A percentile compares a stretch with the other conserved stretches of the same genome.
Evolutionary conservation across 2,797 vertebrate genomes (phyloP).

Genomic region (Micrastur ruficollis): DNA sequence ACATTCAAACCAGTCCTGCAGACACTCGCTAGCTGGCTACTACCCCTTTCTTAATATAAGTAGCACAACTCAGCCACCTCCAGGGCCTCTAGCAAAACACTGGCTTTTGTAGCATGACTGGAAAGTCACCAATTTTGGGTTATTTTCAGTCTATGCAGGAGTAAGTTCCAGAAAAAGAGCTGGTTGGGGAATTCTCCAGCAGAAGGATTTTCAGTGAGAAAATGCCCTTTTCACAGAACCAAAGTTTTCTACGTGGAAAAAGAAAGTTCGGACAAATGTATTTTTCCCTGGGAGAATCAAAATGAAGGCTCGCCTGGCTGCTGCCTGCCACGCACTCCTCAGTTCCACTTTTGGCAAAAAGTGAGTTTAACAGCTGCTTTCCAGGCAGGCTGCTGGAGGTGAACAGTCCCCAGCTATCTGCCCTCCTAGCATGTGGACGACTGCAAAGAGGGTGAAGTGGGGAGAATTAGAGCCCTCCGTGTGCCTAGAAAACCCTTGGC

Average conservation of each 20-base stretch:
- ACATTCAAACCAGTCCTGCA: background rate
- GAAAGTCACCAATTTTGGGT: slow-evolving; percentile 42
- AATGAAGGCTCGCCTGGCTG: background rate
- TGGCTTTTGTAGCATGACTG: slow-evolving; percentile 12
- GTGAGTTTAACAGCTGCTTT: background rate
- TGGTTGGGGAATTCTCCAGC: slow-evolving; percentile 46
- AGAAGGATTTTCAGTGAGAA: slow-evolving; percentile 29
- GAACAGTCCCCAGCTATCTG: background rate
- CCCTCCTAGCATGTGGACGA: accelerated
- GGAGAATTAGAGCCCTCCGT: background rate
- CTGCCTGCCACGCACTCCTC: background rate
- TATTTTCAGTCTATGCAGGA: slow-evolving; percentile 52
- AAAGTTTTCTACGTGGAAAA: background rate
- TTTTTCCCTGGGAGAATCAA: background rate
- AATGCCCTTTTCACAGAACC: slow-evolving; percentile 11
- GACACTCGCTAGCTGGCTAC: background rate
- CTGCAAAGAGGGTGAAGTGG: background rate
- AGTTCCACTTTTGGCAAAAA: background rate
- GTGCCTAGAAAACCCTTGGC: background rate
- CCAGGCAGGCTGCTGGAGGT: background rate
- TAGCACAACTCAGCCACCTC: background rate
- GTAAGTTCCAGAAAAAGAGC: slow-evolving; percentile 32
- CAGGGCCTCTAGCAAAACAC: slow-evolving; percentile 14
- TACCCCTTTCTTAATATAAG: background rate
- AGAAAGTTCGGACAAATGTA: background rate